Evolutionary conservation across 92 coral and sea anemone species (phyloP), one percentile per base, ranked within the genome.

Genomic region (Phymanthus crucifer): DNA sequence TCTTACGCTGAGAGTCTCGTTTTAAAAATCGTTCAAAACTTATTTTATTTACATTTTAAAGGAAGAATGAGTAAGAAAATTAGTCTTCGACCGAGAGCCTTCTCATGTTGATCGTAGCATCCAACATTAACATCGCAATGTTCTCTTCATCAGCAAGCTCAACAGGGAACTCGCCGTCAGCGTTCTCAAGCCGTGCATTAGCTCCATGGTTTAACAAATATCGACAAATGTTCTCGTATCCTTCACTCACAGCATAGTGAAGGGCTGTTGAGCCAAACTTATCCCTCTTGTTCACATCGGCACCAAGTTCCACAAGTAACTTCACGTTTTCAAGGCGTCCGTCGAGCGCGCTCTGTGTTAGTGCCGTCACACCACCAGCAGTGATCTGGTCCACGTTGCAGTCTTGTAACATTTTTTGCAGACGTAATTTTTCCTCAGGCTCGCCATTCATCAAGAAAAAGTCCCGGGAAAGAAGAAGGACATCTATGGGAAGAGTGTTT

Each of bases 161-260:
- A 50, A 90, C 98, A 24, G 99, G 98, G 34, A 84, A 90, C 73
- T 96, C 88, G 7, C 97, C 94, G 19, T 91, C 90, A 34, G 93
- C 89, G 78, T 93, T 90, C 31, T 89, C 91, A 12, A 86, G 73
- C 24, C 98, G 75, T 12, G 92, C 89, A 75, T 93, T 89, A 1
- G 99, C 99, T 21, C 99, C 99, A 47, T 88, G 48, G 2, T 92
- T 80, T 26, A 96, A 75, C 66, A 96, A 90, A 75, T 47, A 93
- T 16, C 96, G 87, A 77, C 97, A 94, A n/a, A 96, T 93, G 40
- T 93, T 81, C 45, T 81, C 84, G 52, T 96, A 96, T 4, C 99
- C 99, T 65, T 96, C 99, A 61, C 96, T 96, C 2, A 94, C 98
- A 3, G 99, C 99, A 43, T 93, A 96, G 26, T 96, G 99, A 36